Evolutionary conservation across 2,797 vertebrate species (phyloP).

Genomic region (Diplodus puntazzo): DNA sequence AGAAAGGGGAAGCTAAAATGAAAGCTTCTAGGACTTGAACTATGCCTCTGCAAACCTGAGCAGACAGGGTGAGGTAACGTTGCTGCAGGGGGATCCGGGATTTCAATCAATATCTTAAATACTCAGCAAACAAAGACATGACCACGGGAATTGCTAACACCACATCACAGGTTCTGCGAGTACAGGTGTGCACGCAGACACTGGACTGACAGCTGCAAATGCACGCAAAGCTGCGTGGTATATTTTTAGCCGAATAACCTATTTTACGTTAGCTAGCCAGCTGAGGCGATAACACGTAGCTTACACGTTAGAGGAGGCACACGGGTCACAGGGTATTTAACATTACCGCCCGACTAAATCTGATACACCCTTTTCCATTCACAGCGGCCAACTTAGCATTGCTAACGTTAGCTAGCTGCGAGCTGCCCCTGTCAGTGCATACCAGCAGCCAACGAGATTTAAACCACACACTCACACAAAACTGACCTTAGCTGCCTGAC

Average conservation of each 20-base stretch:
- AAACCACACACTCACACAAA: background rate
- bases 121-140: background rate
- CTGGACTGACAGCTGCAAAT: background rate
- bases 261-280: background rate
- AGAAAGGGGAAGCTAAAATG: background rate
- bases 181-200: slow-evolving; percentile 1
- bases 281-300: background rate
- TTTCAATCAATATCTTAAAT: background rate
- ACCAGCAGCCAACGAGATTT: slow-evolving; percentile 22
- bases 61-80: background rate
- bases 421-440: slow-evolving; percentile 34
- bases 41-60: background rate
- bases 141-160: background rate
- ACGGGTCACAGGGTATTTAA: slow-evolving; percentile 37
- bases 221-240: slow-evolving; percentile 2
- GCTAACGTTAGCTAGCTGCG: slow-evolving; percentile 66
- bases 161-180: background rate
- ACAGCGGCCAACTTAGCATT: slow-evolving; percentile 60
- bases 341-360: slow-evolving; percentile 42
- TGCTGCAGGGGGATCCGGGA: background rate
- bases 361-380: slow-evolving; percentile 46
- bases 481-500: background rate
- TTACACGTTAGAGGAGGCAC: background rate
- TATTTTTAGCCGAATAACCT: background rate
- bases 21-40: background rate